Conservation (phyloP, 2,888 invertebrate species). For the Chrysolina oricalcia region DNA sequence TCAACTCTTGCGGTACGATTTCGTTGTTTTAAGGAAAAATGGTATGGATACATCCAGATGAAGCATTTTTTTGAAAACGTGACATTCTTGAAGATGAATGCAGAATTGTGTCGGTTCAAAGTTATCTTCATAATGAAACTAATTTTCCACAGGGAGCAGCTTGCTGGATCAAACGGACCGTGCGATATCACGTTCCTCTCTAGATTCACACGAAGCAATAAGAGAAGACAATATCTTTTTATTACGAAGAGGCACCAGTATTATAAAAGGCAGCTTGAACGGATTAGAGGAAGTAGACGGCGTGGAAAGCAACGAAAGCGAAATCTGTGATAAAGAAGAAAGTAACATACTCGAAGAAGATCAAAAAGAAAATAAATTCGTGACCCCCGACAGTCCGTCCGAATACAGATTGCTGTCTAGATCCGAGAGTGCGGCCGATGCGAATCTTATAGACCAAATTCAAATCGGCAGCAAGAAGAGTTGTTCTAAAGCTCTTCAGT, state of each 20-base stretch:
- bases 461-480: constrained; percentile 74
- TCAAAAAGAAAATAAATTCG: constrained; percentile 46
- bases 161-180: constrained; percentile 67
- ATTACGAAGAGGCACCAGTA: constrained; percentile 75
- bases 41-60: too few relatives aligned
- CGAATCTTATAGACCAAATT: constrained; percentile 82
- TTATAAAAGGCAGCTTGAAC: constrained; percentile 73
- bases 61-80: too few relatives aligned
- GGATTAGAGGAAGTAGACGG: constrained; percentile 61
- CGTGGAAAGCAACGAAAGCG: constrained; percentile 35
- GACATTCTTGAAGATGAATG: too few relatives aligned
- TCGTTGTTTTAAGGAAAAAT: too few relatives aligned
- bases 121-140: too few relatives aligned
- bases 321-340: constrained; percentile 36
- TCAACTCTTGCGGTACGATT: too few relatives aligned
- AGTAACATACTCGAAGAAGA: constrained; percentile 45
- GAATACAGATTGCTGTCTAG: constrained; percentile 76
- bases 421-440: constrained; percentile 87
- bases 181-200: constrained; percentile 68
- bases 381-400: constrained; percentile 77
- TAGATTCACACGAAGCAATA: constrained; percentile 70
- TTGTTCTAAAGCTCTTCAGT: constrained; percentile 76
- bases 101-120: too few relatives aligned
- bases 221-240: constrained; percentile 70
- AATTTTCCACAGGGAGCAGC: constrained; percentile 53